phyloP scores from a whole-genome alignment of 2,797 vertebrate genomes.

The Lemur catta region DNA sequence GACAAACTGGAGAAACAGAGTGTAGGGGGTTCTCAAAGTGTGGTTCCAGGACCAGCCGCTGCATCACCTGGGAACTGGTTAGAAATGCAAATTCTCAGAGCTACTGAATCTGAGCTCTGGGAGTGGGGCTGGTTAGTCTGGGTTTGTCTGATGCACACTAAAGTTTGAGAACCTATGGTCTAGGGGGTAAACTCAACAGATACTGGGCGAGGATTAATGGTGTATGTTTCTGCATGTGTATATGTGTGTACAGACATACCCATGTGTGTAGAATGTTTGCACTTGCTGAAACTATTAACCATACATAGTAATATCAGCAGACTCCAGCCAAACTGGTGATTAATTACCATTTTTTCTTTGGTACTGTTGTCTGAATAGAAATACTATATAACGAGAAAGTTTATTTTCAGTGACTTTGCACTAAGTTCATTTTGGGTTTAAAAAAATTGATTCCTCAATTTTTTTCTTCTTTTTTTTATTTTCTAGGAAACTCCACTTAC shows the following conservation, averaged over 20 bases:
- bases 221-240: accelerated
- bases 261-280: background rate
- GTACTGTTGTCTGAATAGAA: background rate
- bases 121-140: background rate
- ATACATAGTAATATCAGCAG: background rate
- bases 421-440: background rate
- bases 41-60: accelerated
- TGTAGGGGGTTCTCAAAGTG: accelerated
- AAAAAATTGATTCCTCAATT: background rate
- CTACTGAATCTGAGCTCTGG: background rate
- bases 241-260: too few species aligned
- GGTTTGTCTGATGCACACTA: background rate
- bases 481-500: constrained; percentile 94
- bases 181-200: background rate
- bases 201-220: background rate
- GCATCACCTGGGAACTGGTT: background rate
- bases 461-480: constrained; percentile 74
- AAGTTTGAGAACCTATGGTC: background rate
- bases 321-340: background rate
- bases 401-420: background rate
- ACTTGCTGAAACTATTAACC: background rate
- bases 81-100: background rate
- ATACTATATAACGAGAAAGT: background rate
- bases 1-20: background rate
- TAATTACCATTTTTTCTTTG: background rate